phyloP scores from a whole-genome alignment of 2,113 vertebrate genomes.

The Vireo altiloquus region DNA sequence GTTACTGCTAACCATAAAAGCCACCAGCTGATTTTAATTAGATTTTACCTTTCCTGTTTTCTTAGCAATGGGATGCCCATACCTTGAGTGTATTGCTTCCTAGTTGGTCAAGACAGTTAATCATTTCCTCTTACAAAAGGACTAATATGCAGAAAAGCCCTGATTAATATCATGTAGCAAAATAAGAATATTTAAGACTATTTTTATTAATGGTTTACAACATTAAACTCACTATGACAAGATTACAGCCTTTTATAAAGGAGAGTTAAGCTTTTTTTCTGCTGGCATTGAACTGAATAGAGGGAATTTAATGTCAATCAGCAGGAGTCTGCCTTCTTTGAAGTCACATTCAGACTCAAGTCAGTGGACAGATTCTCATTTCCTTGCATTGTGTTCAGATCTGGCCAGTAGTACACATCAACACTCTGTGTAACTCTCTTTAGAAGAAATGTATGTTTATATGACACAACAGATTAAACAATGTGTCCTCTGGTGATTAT shows the following conservation, averaged over 20 bases:
- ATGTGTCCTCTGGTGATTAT: background rate
- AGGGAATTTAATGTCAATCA: background rate
- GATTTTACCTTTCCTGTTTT: constrained; percentile 67
- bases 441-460: background rate
- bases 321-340: constrained; percentile 2
- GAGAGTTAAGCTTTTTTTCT: constrained; percentile 7
- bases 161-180: constrained; percentile 9
- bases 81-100: constrained; percentile 30
- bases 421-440: background rate
- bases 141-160: background rate
- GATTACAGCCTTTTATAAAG: constrained; percentile 15
- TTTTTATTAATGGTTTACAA: constrained; percentile 44
- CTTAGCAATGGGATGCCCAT: constrained; percentile 26
- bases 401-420: background rate
- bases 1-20: constrained; percentile 48
- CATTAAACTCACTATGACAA: constrained; percentile 29
- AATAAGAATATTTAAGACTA: constrained; percentile 6
- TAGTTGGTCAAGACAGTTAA: constrained; percentile 52
- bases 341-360: background rate
- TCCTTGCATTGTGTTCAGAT: background rate
- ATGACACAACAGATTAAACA: background rate
- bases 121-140: constrained; percentile 55
- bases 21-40: constrained; percentile 75
- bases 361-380: background rate
- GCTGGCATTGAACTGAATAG: background rate